These are phyloP conservation scores for Ectemnius cavifrons DNA, from an alignment of 2,888 invertebrate genomes.

Conservation along the genomic window DNA sequence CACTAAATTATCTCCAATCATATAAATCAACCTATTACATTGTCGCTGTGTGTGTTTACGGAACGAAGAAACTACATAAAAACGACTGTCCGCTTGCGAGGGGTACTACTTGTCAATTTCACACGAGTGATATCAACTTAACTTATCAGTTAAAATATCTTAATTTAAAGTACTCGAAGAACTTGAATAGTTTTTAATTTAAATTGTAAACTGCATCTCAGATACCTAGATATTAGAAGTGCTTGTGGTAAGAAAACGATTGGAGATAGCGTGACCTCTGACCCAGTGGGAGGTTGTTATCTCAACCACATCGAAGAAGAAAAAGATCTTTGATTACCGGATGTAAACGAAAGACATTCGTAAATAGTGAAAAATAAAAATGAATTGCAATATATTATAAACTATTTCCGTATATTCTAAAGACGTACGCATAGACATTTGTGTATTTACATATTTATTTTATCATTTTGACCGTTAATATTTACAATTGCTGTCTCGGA, in stretches of 20 bases:
- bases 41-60: constrained; percentile 39
- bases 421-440: constrained; percentile 8
- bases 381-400: neutral
- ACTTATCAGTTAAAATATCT: too few species aligned
- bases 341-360: neutral
- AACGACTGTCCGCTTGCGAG: neutral
- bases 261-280: constrained; percentile 16
- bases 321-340: constrained; percentile 14
- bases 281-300: constrained; percentile 9
- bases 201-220: neutral
- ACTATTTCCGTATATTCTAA: too few species aligned
- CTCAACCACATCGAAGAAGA: constrained; percentile 7
- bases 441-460: constrained; percentile 60
- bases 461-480: constrained; percentile 37
- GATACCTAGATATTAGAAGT: constrained; percentile 2
- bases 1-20: constrained; percentile 61
- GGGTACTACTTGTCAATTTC: neutral
- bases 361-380: constrained; percentile 12
- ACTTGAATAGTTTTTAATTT: neutral
- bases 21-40: constrained; percentile 45
- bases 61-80: constrained; percentile 15
- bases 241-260: constrained; percentile 14
- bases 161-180: too few species aligned
- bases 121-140: too few species aligned
- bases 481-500: constrained; percentile 46